Evolutionary conservation across 2,113 vertebrate species (phyloP).

Genomic region (Percina caprodes): DNA sequence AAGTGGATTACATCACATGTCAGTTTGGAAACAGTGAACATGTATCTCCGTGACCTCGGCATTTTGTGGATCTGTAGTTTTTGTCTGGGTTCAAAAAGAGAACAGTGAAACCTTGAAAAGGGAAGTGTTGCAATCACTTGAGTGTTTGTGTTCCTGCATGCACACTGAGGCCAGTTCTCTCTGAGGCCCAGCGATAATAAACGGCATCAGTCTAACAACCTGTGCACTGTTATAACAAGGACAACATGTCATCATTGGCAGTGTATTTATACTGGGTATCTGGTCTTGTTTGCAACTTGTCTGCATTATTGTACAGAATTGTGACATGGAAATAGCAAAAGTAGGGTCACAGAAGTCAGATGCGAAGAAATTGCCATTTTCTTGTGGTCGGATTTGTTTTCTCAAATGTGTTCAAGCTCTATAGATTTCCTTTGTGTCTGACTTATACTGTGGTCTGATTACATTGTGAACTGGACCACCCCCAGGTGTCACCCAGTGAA

Average conservation of each 20-base stretch:
- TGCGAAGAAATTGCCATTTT: neutral
- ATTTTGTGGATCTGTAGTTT: constrained; percentile 38
- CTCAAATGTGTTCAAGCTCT: constrained; percentile 22
- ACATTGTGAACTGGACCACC: constrained; percentile 11
- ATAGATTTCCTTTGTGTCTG: constrained; percentile 24
- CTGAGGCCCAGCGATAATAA: constrained; percentile 19
- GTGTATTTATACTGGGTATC: neutral
- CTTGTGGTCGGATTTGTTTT: neutral
- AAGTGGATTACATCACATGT: constrained; percentile 49
- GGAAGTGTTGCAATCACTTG: constrained; percentile 76
- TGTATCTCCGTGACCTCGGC: constrained; percentile 45
- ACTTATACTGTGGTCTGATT: constrained; percentile 27
- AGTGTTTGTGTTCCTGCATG: constrained; percentile 58
- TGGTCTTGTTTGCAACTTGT: neutral
- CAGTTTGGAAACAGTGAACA: constrained; percentile 15
- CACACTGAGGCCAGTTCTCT: constrained; percentile 55
- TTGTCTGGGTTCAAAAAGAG: constrained; percentile 35
- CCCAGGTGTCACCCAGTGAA: neutral
- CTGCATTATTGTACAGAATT: constrained; percentile 8
- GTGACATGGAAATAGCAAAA: neutral
- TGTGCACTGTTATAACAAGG: constrained; percentile 9
- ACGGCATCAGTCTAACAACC: constrained; percentile 18
- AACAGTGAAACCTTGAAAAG: constrained; percentile 68
- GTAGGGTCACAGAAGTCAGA: constrained; percentile 14
- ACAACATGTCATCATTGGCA: neutral